Percentiles rank a stretch among this genome's conserved stretches.
These are phyloP conservation scores for Paradoxurus hermaphroditus DNA, from an alignment of 2,113 vertebrate genomes.

Conservation along the genomic window DNA sequence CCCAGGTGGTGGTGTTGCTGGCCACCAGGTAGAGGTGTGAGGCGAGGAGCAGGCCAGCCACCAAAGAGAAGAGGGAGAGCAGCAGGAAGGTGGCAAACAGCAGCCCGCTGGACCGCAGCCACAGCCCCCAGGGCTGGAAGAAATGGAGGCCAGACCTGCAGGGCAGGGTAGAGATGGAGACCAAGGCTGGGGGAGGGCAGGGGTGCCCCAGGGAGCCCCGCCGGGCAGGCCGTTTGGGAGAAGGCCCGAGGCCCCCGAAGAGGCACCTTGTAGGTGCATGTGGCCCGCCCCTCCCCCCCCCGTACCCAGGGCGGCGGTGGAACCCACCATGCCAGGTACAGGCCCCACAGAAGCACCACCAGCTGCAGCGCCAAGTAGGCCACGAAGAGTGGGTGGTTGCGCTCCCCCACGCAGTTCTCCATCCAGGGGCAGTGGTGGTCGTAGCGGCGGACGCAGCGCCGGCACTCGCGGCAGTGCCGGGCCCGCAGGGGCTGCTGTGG, in stretches of 20 bases:
- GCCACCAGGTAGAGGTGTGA: constrained; percentile 95
- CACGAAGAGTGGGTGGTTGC: constrained; percentile 94
- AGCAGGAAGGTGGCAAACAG: constrained; percentile 86
- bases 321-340: constrained; percentile 90
- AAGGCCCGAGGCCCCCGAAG: background rate
- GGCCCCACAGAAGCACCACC: constrained; percentile 90
- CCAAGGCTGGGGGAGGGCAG: background rate
- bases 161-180: background rate
- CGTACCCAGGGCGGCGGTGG: fast-evolving
- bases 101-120: constrained; percentile 87
- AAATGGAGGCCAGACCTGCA: constrained; percentile 91
- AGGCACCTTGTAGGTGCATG: background rate
- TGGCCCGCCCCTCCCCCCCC: background rate
- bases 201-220: background rate
- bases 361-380: constrained; percentile 90
- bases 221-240: background rate
- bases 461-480: constrained; percentile 92
- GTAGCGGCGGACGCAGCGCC: constrained; percentile 92
- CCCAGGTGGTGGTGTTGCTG: constrained; percentile 96
- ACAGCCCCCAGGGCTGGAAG: constrained; percentile 84
- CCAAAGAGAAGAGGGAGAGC: constrained; percentile 81
- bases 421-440: constrained; percentile 99
- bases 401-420: constrained; percentile 95
- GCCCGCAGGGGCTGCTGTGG: constrained; percentile 94
- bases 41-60: constrained; percentile 88